Percentiles rank a stretch among this genome's conserved stretches.
These are phyloP conservation scores for Scolopax bukidnonensis DNA, from an alignment of 2,797 vertebrate species.

Conservation along the genomic window DNA sequence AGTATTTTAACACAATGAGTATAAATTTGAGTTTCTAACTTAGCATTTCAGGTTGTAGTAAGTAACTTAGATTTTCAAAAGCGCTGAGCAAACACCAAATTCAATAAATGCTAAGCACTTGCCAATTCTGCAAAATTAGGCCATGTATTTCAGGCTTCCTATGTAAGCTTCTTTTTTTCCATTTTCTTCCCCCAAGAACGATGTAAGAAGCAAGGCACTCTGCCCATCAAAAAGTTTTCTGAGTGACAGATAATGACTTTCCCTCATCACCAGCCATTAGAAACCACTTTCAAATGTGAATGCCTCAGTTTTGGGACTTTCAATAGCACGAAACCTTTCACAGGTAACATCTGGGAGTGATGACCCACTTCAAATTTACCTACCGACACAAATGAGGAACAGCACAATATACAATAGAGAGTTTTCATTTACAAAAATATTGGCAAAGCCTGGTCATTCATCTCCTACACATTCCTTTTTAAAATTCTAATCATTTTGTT, in stretches of 20 bases:
- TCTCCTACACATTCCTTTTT: not conserved
- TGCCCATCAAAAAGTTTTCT: not conserved
- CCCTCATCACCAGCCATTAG: not conserved
- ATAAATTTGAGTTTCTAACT: not conserved
- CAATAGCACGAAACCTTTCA: not conserved
- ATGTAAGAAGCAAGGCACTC: not conserved
- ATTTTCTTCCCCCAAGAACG: not conserved
- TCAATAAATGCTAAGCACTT: not conserved
- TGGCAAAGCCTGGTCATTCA: not conserved
- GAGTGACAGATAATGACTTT: not conserved
- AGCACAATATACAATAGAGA: accelerated
- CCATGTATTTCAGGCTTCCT: not conserved
- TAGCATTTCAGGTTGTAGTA: not conserved
- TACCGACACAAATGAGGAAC: not conserved
- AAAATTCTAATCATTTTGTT: not conserved
- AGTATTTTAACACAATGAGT: not conserved
- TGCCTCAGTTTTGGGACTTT: not conserved
- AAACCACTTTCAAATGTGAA: not conserved
- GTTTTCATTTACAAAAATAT: not conserved
- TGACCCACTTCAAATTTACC: not conserved
- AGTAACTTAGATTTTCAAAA: not conserved
- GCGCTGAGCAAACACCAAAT: not conserved
- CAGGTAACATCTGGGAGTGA: not conserved
- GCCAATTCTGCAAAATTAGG: not conserved
- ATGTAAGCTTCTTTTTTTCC: not conserved